Evolutionary conservation across 2,113 vertebrate species (phyloP).

Genomic region (Vireo altiloquus): DNA sequence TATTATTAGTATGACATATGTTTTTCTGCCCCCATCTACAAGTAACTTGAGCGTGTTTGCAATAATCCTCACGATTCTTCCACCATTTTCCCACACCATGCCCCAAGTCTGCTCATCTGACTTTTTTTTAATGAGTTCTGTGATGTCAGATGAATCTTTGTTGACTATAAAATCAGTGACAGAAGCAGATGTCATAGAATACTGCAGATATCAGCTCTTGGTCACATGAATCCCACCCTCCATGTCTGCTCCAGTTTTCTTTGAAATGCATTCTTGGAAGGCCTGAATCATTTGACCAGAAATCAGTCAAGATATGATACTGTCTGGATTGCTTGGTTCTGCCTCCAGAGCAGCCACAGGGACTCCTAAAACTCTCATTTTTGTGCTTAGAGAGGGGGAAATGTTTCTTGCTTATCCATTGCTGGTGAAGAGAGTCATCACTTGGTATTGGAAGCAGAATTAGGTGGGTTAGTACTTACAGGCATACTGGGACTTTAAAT

Average conservation of each 20-base stretch:
- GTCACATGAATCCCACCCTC: not conserved
- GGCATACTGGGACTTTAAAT: not conserved
- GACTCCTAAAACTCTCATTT: not conserved
- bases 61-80: not conserved
- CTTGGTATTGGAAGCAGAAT: not conserved
- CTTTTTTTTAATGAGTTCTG: not conserved
- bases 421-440: not conserved
- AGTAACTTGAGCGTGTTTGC: not conserved
- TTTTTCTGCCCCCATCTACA: not conserved
- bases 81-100: rapidly evolving
- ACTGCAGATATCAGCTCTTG: not conserved
- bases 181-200: not conserved
- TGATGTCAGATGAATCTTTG: not conserved
- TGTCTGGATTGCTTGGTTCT: not conserved
- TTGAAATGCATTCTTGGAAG: not conserved
- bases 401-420: not conserved
- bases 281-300: not conserved
- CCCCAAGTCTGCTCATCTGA: not conserved
- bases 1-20: not conserved
- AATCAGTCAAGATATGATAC: not conserved
- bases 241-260: not conserved
- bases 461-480: not conserved
- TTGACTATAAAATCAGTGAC: not conserved
- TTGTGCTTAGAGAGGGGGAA: not conserved
- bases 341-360: not conserved